Base-by-base conservation (phyloP, 23 tunicate species). In the Clavelina lepadiformis region DNA sequence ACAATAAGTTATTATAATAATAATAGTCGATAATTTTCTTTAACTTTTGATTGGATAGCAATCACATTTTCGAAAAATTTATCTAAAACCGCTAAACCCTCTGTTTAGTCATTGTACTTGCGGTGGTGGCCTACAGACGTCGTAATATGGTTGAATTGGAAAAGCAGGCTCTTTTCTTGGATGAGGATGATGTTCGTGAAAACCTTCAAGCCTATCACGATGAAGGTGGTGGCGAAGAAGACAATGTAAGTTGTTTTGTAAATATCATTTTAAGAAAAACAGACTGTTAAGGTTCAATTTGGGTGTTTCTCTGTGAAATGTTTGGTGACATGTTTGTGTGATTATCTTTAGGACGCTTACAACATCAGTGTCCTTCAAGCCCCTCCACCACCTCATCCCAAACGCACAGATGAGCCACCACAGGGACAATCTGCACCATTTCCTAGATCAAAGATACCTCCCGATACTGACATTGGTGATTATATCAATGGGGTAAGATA, bases 171-270 rank as follows among this genome's bases (percentile, higher is more conserved):
- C 36, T 87, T 25, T 63, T 87, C 27, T 31, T 73, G 36, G 98
- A 93, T 33, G 98, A 83, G 22, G 98, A 93, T 36, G 98, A 93
- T 63, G 86, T 83, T 3, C 63, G 94, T 27, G 94, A 85, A 41
- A 93, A 85, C 38, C 51, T 93, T 0, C 86, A 83, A 62, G 88
- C 85, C 19, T 85, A 93, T 38, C 94, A 85, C 46, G 83, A 84
- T 15, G 98, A 93, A 54, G 94, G 98, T 24, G 98, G 98, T 50
- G 89, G 89, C 22, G 98, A 93, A 59, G 94, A 84, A 54, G 98
- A 93, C 71, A 93, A 93, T 38, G 96, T 87, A 66, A 49, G 78
- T 27, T n/a, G n/a, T n/a, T n/a, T n/a, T n/a, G 0, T 4, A 7
- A n/a, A n/a, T n/a, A n/a, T n/a, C n/a, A n/a, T n/a, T 21, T 56